Conservation (phyloP, 37 sponge, comb jelly and placozoan genomes). For the Petrosia ficiformis region DNA sequence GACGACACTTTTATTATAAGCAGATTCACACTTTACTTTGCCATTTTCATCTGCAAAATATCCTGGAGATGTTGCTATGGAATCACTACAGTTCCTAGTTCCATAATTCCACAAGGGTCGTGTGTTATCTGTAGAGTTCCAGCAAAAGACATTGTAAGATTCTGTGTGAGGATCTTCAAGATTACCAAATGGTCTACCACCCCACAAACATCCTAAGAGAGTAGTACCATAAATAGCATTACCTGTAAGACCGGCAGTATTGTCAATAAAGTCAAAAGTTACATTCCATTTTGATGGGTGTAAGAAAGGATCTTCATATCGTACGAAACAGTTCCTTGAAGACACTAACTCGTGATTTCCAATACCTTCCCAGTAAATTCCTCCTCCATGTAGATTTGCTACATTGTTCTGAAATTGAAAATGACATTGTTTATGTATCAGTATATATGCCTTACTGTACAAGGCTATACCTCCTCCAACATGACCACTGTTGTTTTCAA, state of each 20-base stretch:
- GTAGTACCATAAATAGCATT: conserved; percentile 53
- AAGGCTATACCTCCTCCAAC: conserved; percentile 57
- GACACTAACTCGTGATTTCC: conserved; percentile 8
- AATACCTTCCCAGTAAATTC: conserved; percentile 30
- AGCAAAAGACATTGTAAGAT: background rate
- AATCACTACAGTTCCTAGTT: background rate
- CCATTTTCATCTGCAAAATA: background rate
- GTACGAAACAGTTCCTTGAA: conserved; percentile 43
- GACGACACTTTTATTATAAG: background rate
- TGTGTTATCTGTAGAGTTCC: conserved; percentile 2
- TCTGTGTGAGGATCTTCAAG: background rate
- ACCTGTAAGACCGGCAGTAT: background rate
- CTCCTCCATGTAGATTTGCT: conserved; percentile 42
- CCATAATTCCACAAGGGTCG: background rate
- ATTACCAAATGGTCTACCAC: background rate
- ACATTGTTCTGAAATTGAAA: conserved; percentile 41
- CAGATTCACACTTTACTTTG: background rate
- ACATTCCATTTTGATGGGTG: conserved; percentile 23
- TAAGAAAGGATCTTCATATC: conserved; percentile 9
- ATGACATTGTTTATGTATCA: background rate
- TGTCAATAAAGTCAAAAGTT: conserved; percentile 31
- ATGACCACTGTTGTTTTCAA: conserved; percentile 15
- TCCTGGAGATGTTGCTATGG: background rate
- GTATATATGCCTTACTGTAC: conserved; percentile 20
- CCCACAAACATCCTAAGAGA: conserved; percentile 33